Conservation (phyloP, 2,888 invertebrate species). For the Chymomyza amoena region DNA sequence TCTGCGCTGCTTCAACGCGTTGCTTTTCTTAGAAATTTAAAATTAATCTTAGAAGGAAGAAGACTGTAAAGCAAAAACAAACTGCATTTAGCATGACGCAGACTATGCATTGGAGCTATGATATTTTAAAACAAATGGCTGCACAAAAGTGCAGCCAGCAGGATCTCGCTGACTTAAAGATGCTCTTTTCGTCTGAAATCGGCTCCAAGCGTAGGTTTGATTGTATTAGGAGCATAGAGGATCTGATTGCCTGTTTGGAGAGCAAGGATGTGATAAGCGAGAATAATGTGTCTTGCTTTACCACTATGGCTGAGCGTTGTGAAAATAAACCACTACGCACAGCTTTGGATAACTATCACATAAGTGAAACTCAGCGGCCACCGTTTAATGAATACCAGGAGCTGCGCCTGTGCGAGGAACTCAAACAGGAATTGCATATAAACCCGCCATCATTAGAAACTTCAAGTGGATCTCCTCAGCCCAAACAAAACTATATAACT, state of each 20-base stretch:
- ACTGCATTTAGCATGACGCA: not conserved
- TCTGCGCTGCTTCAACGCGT: not conserved
- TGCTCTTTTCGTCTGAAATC: slow-evolving; percentile 55
- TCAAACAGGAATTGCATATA: slow-evolving; percentile 46
- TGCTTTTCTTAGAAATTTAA: not conserved
- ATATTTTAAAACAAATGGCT: slow-evolving; percentile 59
- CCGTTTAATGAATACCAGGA: slow-evolving; percentile 56
- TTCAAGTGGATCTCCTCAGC: not conserved
- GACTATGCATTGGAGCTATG: slow-evolving; percentile 52
- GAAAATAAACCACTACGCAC: slow-evolving; percentile 38
- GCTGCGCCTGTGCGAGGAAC: slow-evolving; percentile 55
- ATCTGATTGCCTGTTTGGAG: slow-evolving; percentile 73
- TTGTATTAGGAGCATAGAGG: slow-evolving; percentile 52
- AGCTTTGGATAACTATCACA: slow-evolving; percentile 48
- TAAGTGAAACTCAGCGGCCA: not conserved
- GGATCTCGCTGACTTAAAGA: slow-evolving; percentile 61
- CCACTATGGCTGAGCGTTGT: slow-evolving; percentile 37
- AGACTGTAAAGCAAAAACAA: not conserved
- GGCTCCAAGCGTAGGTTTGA: slow-evolving; percentile 60
- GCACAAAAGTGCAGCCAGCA: slow-evolving; percentile 5
- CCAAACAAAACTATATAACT: not conserved
- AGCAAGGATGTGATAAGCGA: slow-evolving; percentile 64
- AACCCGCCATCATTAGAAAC: not conserved
- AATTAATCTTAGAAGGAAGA: not conserved
- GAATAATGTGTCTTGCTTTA: slow-evolving; percentile 60